Percentiles rank a stretch among this genome's conserved stretches.
phyloP scores from a whole-genome alignment of 2,797 vertebrate species.

The Chelonia mydas region DNA sequence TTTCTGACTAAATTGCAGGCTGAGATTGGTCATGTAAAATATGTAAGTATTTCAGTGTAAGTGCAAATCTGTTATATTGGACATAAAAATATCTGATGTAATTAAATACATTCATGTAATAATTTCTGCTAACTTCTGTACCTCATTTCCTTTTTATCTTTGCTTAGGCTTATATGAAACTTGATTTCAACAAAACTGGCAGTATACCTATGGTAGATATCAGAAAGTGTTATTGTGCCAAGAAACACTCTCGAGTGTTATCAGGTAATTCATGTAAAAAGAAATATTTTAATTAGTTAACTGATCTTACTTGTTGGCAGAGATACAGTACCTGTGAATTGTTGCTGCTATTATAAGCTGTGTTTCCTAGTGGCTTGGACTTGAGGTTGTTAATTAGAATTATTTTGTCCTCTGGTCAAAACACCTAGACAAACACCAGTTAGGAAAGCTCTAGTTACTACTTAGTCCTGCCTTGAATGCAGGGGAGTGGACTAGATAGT shows the following conservation, averaged over 20 bases:
- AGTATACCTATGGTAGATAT: conserved; percentile 76
- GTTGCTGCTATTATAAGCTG: not conserved
- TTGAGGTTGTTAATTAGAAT: not conserved
- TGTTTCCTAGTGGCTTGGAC: not conserved
- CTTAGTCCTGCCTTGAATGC: not conserved
- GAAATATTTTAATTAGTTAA: not conserved
- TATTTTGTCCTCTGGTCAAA: not conserved
- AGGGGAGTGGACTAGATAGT: not conserved
- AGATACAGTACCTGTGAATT: conserved; percentile 9
- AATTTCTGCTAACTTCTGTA: not conserved
- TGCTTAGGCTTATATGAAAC: conserved; percentile 84
- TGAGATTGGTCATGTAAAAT: not conserved
- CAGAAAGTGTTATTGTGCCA: conserved; percentile 84
- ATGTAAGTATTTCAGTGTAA: not conserved
- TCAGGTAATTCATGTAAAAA: conserved; percentile 77
- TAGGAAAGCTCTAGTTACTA: not conserved
- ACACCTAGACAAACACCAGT: not conserved
- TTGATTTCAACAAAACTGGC: conserved; percentile 84
- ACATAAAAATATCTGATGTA: not conserved
- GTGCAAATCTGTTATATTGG: not conserved
- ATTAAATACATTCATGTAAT: not conserved
- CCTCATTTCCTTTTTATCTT: not conserved
- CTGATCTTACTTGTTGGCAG: not conserved
- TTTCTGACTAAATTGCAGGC: not conserved
- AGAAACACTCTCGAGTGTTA: conserved; percentile 81